phyloP scores from a whole-genome alignment of 2,797 vertebrate genomes.

The Clarias platycephalus region DNA sequence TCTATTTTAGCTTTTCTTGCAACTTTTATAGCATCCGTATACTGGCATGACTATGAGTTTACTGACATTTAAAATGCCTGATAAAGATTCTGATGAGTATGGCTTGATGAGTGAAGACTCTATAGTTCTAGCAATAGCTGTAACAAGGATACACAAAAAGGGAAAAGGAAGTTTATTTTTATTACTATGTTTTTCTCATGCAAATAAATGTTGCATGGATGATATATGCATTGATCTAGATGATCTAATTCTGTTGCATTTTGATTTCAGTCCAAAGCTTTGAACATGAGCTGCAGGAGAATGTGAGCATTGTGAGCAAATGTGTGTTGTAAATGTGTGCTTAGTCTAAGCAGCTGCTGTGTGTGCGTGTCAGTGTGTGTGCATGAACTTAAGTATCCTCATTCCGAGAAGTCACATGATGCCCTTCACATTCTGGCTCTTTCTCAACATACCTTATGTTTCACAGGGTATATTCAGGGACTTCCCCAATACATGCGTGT shows the following conservation, averaged over 20 bases:
- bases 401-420: constrained; percentile 82
- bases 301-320: constrained; percentile 19
- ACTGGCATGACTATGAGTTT: constrained; percentile 1
- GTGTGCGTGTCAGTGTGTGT: constrained; percentile 44
- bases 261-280: constrained; percentile 18
- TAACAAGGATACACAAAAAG: neutral
- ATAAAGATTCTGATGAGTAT: neutral
- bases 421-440: constrained; percentile 63
- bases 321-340: constrained; percentile 32
- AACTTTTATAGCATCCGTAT: neutral
- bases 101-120: neutral
- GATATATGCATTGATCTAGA: constrained; percentile 17
- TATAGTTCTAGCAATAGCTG: neutral
- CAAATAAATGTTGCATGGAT: constrained; percentile 14
- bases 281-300: constrained; percentile 32
- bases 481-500: constrained; percentile 67
- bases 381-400: constrained; percentile 65
- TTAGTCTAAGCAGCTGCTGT: constrained; percentile 39
- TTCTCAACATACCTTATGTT: constrained; percentile 77
- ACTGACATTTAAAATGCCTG: constrained; percentile 30
- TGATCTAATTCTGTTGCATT: neutral
- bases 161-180: constrained; percentile 39
- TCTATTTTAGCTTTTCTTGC: constrained; percentile 1
- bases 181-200: neutral
- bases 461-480: constrained; percentile 72